Evolutionary conservation across 2,888 invertebrate genomes (phyloP).

Genomic region (Drosophila nigricruria): DNA sequence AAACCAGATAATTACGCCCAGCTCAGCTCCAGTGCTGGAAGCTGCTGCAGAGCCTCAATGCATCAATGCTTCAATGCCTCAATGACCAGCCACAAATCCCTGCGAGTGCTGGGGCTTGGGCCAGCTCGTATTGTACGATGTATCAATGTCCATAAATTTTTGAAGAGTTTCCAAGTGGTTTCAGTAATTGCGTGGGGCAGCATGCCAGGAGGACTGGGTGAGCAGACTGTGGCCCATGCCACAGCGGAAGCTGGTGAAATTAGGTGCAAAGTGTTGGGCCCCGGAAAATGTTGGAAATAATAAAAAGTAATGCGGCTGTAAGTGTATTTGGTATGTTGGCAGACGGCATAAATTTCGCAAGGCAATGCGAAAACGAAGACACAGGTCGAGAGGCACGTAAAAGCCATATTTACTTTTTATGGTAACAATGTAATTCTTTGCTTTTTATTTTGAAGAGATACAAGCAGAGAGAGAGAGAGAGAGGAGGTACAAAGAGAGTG

Average conservation of each 20-base stretch:
- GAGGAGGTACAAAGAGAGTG: background rate
- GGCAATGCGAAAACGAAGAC: conserved; percentile 23
- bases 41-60: conserved; percentile 1
- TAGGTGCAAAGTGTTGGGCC: conserved; percentile 67
- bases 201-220: background rate
- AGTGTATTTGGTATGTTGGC: conserved; percentile 35
- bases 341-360: conserved; percentile 49
- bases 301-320: conserved; percentile 53
- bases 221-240: background rate
- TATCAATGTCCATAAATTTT: conserved; percentile 63
- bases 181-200: conserved; percentile 43
- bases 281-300: conserved; percentile 46
- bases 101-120: conserved; percentile 21
- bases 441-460: background rate
- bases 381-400: conserved; percentile 52
- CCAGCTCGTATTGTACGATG: conserved; percentile 11
- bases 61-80: conserved; percentile 17
- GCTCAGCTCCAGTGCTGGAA: conserved; percentile 10
- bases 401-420: conserved; percentile 69
- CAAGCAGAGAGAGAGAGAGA: background rate
- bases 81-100: conserved; percentile 34
- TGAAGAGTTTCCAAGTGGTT: conserved; percentile 48
- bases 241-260: conserved; percentile 56
- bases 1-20: background rate
- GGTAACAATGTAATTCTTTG: conserved; percentile 57